Evolutionary conservation across 2,797 vertebrate genomes (phyloP).

Genomic region (Artibeus lituratus): DNA sequence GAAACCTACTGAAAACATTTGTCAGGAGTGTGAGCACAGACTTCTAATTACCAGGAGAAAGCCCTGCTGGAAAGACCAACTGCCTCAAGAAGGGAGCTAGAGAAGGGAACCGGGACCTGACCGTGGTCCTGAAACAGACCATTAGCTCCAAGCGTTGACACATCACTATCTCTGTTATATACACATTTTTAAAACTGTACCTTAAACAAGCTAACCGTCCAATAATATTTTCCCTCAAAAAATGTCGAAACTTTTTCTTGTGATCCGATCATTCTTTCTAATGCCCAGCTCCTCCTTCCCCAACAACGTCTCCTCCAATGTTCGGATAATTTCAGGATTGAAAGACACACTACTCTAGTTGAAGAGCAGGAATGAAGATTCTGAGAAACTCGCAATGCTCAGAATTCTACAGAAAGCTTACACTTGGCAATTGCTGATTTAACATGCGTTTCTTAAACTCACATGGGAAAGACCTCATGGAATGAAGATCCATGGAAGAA

Average conservation of each 20-base stretch:
- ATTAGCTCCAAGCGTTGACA: not conserved
- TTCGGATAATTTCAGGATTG: not conserved
- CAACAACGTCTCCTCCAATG: not conserved
- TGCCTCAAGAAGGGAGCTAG: not conserved
- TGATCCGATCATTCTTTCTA: not conserved
- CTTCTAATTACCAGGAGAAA: not conserved
- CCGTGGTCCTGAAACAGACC: conserved; percentile 79
- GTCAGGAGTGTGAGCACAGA: not conserved
- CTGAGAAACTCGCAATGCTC: not conserved
- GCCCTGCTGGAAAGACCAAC: not conserved
- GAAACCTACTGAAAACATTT: not conserved
- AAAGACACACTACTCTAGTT: not conserved
- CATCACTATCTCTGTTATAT: not conserved
- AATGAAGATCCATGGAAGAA: not conserved
- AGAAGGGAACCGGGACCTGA: conserved; percentile 57
- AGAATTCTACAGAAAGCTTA: not conserved
- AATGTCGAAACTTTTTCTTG: conserved; percentile 23
- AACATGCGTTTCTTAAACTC: conserved; percentile 31
- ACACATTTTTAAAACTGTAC: not conserved
- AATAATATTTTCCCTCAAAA: not conserved
- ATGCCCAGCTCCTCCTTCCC: not conserved
- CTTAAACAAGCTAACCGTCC: not conserved
- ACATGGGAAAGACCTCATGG: not conserved
- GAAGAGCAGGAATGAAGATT: not conserved
- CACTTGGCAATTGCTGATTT: not conserved